These are phyloP conservation scores for Gerris lacustris DNA, from an alignment of 2,888 invertebrate genomes.

Conservation along the genomic window DNA sequence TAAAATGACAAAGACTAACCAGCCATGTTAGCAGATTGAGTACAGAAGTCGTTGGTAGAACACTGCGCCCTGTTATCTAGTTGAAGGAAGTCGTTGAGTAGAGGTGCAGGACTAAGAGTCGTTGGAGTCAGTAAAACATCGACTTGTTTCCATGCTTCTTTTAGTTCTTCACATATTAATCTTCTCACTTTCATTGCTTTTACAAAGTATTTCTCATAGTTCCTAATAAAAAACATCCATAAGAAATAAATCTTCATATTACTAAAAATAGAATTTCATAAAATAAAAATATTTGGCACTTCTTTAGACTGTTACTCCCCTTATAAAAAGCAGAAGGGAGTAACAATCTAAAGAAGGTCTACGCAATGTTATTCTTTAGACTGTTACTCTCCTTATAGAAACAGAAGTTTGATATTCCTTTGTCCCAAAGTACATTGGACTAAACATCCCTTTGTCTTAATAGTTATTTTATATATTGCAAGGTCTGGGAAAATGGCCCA, in stretches of 20 bases:
- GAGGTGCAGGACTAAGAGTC: conserved; percentile 74
- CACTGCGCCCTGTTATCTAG: conserved; percentile 77
- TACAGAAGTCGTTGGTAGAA: conserved; percentile 83
- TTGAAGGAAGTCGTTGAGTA: conserved; percentile 59
- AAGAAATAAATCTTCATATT: background rate
- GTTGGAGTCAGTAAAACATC: conserved; percentile 86
- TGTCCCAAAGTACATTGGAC: too few relatives aligned
- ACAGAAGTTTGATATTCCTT: too few relatives aligned
- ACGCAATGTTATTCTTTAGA: too few relatives aligned
- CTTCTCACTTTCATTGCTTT: conserved; percentile 81
- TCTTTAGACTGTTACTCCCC: too few relatives aligned
- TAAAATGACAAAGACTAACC: conserved; percentile 45
- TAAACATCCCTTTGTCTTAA: too few relatives aligned
- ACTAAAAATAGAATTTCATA: too few relatives aligned
- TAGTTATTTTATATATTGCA: too few relatives aligned
- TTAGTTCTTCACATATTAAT: conserved; percentile 77
- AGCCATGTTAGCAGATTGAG: conserved; percentile 93
- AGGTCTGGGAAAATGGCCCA: too few relatives aligned
- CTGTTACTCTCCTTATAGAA: too few relatives aligned
- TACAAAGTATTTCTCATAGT: conserved; percentile 81
- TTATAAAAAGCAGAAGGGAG: too few relatives aligned
- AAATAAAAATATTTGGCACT: too few relatives aligned
- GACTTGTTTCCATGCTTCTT: conserved; percentile 55
- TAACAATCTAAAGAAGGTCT: too few relatives aligned
- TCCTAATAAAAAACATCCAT: conserved; percentile 40